Base-by-base conservation (phyloP, 2,888 invertebrate genomes). In the Diaprepes abbreviatus region DNA sequence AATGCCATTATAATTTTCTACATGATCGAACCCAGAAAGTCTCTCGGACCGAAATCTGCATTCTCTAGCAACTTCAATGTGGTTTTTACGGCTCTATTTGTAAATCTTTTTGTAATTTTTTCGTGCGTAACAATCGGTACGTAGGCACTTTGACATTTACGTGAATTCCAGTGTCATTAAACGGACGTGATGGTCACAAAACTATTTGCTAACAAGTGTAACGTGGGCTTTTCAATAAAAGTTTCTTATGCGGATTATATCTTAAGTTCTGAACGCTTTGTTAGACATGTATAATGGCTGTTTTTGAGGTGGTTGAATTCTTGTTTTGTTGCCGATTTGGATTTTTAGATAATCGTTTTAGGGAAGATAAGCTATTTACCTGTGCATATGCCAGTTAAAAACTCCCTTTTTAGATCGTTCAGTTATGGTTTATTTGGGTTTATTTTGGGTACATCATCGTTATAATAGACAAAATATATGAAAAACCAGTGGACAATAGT, bases 1-100 rank as follows among this genome's bases (percentile, higher is more conserved):
- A 81, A 81, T 82, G 78, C 80, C 75, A 81, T 82, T 82, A 81
- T 78, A 80, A 81, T 81, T 82, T 82, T 81, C 79, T 80, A 71
- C 75, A 72, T 76, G 80, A 77, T 74, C 75, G 78, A 68, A 70
- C 73, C 60, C 71, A 28, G 73, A 66, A 72, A 66, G 64, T 63
- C 67, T 59, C 60, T 72, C 72, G 45, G 54, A 54, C 48, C 71
- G 65, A 75, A 76, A 77, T 76, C 76, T 75, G 75, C 73, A 77
- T 76, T 48, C 48, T 48, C 48, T 48, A 48, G 5, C 48, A 24
- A 28, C 14, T 48, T 58, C 52, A 52, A 50, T 50, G 45, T 60
- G 36, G 45, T 54, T 35, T 45, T 31, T 50, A 57, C 52, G 38
- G 21, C 54, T 52, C 40, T 58, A 59, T 62, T 62, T 62, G 70